Base-by-base conservation (phyloP, 2,797 vertebrate genomes). In the Botia kubotai region DNA sequence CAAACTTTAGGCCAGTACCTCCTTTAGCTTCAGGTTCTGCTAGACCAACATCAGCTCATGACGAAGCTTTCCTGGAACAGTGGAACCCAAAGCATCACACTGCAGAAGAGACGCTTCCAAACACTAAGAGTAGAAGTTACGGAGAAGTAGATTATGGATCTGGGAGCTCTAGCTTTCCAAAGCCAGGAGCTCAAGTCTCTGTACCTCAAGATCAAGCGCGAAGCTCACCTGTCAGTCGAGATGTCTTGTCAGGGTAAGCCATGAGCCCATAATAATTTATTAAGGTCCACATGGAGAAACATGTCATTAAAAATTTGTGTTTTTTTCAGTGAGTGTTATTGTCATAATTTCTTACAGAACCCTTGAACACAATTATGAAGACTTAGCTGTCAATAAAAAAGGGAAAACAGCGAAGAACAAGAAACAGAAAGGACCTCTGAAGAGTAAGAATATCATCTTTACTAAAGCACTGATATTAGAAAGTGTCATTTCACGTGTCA, bases 371-470 rank as follows among this genome's bases (percentile, higher is more conserved):
- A 83, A 86, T 0, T 86, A 87, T 5, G 90, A 92, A 69, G 86
- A 90, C 23, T 0, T 90, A 1, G 0, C 7, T 4, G 14, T 7
- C 46, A 91, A 87, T 55, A 94, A 93, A 86, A 92, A 88, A 71
- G 79, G 13, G 14, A 93, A 93, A 87, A 67, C 8, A 8, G 13
- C 2, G 19, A 85, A 87, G 77, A 87, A 60, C 14, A 74, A 75
- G 67, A 80, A 92, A 74, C 88, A 74, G 75, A 94, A 93, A 88
- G 90, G 89, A 78, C 71, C 89, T 1, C 93, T 81, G 77, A 92
- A 92, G 82, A 95, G 94, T 94, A 89, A 92, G 91, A 11, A 1
- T 0, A 72, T 55, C 4, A 79, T 71, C 0, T 7, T 39, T 8
- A 11, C 12, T 63, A 21, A 60, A 43, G 16, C 7, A 50, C 72